Conservation (phyloP, 2,888 invertebrate genomes). For the Pristionchus mayeri region DNA sequence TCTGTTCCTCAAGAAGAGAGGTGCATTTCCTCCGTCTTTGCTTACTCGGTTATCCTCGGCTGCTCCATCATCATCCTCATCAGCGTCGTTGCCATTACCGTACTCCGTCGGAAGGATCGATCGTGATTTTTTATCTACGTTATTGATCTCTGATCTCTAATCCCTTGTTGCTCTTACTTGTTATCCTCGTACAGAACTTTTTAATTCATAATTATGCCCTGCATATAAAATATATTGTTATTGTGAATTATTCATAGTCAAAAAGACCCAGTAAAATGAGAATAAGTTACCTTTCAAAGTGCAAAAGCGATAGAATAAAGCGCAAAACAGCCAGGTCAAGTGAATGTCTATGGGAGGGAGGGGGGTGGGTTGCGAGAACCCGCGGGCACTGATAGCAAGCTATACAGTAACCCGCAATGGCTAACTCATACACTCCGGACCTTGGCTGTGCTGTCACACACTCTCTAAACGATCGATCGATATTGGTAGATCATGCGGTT, state of each 20-base stretch:
- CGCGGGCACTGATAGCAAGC: too few species aligned
- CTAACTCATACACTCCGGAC: too few species aligned
- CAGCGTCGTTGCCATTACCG: background rate
- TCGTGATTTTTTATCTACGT: background rate
- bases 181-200: too few species aligned
- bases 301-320: background rate
- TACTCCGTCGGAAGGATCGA: conserved; percentile 1
- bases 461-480: too few species aligned
- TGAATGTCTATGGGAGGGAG: conserved; percentile 7
- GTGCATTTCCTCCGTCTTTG: background rate
- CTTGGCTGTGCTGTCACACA: too few species aligned
- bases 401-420: too few species aligned
- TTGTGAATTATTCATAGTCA: too few species aligned
- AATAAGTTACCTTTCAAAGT: too few species aligned
- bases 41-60: background rate
- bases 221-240: too few species aligned
- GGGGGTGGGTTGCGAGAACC: too few species aligned
- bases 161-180: background rate
- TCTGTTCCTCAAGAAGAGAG: background rate
- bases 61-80: background rate
- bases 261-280: too few species aligned
- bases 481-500: background rate
- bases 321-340: background rate
- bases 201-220: too few species aligned
- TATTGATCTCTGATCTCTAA: background rate